Evolutionary conservation across 2,888 invertebrate genomes (phyloP).

Genomic region (Drosophila incognita): DNA sequence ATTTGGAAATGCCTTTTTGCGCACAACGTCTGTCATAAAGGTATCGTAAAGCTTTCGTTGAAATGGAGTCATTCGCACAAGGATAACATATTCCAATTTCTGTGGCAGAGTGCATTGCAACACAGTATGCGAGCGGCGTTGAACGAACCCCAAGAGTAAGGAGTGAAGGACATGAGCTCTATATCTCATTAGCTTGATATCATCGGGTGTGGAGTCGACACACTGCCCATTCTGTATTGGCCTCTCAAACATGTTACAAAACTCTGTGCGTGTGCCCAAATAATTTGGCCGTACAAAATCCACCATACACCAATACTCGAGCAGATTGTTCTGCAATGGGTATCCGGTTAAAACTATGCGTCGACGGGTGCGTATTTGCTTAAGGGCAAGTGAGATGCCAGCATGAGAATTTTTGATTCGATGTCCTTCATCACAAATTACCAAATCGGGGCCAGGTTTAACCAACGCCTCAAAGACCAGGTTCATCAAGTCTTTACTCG

Average conservation of each 20-base stretch:
- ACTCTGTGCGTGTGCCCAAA: constrained; percentile 97
- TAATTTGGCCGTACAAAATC: constrained; percentile 99
- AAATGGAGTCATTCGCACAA: constrained; percentile 94
- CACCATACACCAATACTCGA: constrained; percentile 99
- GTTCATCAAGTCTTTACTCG: constrained; percentile 91
- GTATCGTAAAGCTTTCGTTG: constrained; percentile 96
- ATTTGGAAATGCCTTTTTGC: constrained; percentile 94
- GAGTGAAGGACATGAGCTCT: constrained; percentile 98
- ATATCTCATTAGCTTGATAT: constrained; percentile 96
- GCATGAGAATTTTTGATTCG: constrained; percentile 99
- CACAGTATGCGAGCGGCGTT: constrained; percentile 96
- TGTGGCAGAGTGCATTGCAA: constrained; percentile 96
- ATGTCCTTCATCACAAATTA: constrained; percentile 98
- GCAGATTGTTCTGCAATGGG: constrained; percentile 98
- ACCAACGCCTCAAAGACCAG: constrained; percentile 94
- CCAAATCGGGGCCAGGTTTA: constrained; percentile 96
- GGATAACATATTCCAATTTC: constrained; percentile 97
- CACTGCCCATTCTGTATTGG: constrained; percentile 99
- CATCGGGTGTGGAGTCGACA: constrained; percentile 97
- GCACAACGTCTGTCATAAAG: constrained; percentile 96
- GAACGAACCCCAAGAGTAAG: constrained; percentile 97
- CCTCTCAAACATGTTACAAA: constrained; percentile 99
- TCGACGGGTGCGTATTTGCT: constrained; percentile 96
- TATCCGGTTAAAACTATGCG: constrained; percentile 98
- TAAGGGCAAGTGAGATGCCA: constrained; percentile 97